These are phyloP conservation scores for Brachionichthys hirsutus DNA, from an alignment of 2,113 vertebrate species.

Conservation along the genomic window DNA sequence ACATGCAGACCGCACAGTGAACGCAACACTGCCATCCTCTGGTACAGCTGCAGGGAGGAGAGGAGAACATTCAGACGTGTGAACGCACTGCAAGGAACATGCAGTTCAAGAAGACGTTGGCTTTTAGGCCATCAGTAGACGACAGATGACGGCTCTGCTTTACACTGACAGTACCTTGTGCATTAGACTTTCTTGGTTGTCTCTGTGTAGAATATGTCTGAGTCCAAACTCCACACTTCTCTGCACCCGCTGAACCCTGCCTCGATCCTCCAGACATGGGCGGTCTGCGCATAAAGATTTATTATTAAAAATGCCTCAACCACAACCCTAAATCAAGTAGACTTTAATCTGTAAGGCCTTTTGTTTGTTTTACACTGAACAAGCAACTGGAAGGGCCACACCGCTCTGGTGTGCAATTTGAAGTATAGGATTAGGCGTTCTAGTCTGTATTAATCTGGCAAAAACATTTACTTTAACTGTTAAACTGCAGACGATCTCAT, in stretches of 20 bases:
- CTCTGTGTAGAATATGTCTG: constrained; percentile 81
- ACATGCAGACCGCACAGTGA: constrained; percentile 86
- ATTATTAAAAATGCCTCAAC: not conserved
- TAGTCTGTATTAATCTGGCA: too few relatives aligned
- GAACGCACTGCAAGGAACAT: not conserved
- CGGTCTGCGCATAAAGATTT: constrained; percentile 73
- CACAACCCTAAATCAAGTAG: not conserved
- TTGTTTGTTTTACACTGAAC: not conserved
- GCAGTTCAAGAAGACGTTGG: constrained; percentile 39
- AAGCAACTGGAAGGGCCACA: too few relatives aligned
- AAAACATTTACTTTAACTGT: too few relatives aligned
- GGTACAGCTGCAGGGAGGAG: constrained; percentile 79
- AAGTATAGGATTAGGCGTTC: too few relatives aligned
- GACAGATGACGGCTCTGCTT: not conserved
- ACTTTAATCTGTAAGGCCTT: not conserved
- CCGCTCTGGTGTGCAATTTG: too few relatives aligned
- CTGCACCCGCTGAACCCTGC: constrained; percentile 82
- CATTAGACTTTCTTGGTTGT: constrained; percentile 83
- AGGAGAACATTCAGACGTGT: constrained; percentile 1
- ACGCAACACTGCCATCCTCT: constrained; percentile 80
- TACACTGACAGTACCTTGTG: constrained; percentile 75
- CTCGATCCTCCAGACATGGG: constrained; percentile 86
- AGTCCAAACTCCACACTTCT: constrained; percentile 82
- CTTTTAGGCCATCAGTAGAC: too few relatives aligned
- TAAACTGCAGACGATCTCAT: too few relatives aligned